Evolutionary conservation across 1,140 invertebrate species (phyloP).

Genomic region (Cepaea nemoralis): DNA sequence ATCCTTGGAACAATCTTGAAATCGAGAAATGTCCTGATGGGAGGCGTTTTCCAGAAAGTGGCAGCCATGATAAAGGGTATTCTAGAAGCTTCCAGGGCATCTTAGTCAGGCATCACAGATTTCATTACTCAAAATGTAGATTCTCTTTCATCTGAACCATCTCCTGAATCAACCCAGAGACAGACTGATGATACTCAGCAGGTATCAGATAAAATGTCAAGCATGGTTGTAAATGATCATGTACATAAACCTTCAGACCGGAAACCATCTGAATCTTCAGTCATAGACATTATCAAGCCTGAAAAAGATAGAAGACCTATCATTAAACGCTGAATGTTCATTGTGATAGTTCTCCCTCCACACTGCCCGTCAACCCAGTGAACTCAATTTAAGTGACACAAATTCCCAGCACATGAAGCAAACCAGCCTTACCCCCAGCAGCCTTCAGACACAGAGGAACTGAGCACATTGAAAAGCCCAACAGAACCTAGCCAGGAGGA

Average conservation of each 20-base stretch:
- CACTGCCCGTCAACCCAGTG: neutral
- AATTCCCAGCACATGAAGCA: neutral
- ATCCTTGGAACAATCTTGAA: neutral
- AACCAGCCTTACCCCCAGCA: too few species aligned
- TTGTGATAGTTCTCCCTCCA: neutral
- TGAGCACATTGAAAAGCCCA: neutral
- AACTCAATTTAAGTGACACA: neutral
- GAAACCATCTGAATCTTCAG: too few species aligned
- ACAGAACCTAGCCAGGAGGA: constrained; percentile 35
- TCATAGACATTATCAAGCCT: neutral
- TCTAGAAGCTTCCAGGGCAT: neutral
- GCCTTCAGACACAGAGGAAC: neutral
- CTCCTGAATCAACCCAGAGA: neutral
- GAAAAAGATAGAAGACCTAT: neutral
- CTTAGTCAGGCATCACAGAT: neutral
- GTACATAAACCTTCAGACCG: neutral
- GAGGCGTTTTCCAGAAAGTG: neutral
- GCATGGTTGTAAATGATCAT: neutral
- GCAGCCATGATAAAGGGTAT: neutral
- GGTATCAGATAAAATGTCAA: neutral
- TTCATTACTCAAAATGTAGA: neutral
- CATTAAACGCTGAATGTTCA: neutral
- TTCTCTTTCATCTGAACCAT: neutral
- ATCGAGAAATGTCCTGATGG: neutral
- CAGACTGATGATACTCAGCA: neutral